phyloP scores from a whole-genome alignment of 2,113 vertebrate species.

The Taurulus bubalis region DNA sequence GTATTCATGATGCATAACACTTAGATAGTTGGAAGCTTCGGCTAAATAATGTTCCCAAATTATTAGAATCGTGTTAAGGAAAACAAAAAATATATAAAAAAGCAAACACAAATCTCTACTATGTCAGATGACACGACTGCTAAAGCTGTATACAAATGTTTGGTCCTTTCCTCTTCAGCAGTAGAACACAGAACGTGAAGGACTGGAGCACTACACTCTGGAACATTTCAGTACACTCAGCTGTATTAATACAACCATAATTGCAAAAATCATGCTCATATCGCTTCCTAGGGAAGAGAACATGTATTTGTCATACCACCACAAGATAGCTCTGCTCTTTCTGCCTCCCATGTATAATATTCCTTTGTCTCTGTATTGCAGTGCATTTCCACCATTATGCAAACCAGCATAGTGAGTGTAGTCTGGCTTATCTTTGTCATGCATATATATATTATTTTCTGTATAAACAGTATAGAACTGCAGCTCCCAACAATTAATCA shows the following conservation, averaged over 20 bases:
- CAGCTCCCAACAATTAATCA: conserved; percentile 20
- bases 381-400: not conserved
- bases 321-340: not conserved
- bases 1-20: not conserved
- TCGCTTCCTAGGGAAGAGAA: not conserved
- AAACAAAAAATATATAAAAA: no score
- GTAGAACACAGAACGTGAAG: not conserved
- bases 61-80: not conserved
- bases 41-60: not conserved
- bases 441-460: not conserved
- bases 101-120: not conserved
- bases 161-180: no score
- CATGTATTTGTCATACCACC: not conserved
- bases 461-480: not conserved
- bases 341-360: not conserved
- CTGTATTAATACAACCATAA: not conserved
- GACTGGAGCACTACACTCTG: not conserved
- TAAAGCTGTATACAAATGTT: not conserved
- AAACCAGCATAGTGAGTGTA: not conserved
- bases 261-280: not conserved
- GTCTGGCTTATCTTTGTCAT: not conserved
- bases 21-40: not conserved
- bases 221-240: not conserved
- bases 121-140: not conserved
- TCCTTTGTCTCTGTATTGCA: not conserved